A percentile compares a stretch with the other conserved stretches of the same genome.
Evolutionary conservation across 2,888 invertebrate species (phyloP).

Genomic region (Heteropelma amictum): DNA sequence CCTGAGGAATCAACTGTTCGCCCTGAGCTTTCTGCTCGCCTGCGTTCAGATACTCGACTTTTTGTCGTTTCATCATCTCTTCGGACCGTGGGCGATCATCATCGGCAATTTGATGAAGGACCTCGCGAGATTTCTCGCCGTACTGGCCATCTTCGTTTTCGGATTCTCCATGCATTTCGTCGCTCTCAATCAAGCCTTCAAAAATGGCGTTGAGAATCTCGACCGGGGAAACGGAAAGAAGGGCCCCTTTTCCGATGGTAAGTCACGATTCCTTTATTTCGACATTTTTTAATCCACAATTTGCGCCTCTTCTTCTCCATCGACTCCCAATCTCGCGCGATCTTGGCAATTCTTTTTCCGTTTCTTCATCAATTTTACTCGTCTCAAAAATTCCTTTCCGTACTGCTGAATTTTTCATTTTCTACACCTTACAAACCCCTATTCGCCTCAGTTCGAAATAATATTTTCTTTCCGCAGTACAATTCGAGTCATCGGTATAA

Average conservation of each 20-base stretch:
- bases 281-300: too few species aligned
- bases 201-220: conserved; percentile 81
- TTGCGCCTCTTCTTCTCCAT: conserved; percentile 17
- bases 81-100: conserved; percentile 99
- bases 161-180: conserved; percentile 99
- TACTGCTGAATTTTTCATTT: too few species aligned
- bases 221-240: conserved; percentile 75
- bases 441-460: background rate
- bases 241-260: conserved; percentile 87
- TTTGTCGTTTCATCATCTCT: conserved; percentile 98
- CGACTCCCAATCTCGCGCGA: too few species aligned
- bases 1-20: conserved; percentile 97
- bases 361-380: background rate
- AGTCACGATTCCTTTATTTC: conserved; percentile 71
- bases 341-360: background rate
- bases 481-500: too few species aligned
- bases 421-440: background rate
- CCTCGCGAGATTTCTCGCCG: conserved; percentile 97
- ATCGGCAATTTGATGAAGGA: conserved; percentile 97
- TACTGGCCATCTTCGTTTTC: conserved; percentile 97
- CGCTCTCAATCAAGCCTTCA: conserved; percentile 96
- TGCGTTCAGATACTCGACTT: conserved; percentile 99
- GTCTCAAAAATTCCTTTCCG: too few species aligned
- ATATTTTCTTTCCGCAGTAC: background rate
- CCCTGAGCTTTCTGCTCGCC: conserved; percentile 94